Base-by-base conservation (phyloP, 2,888 invertebrate species). In the Calephelis perditalis region DNA sequence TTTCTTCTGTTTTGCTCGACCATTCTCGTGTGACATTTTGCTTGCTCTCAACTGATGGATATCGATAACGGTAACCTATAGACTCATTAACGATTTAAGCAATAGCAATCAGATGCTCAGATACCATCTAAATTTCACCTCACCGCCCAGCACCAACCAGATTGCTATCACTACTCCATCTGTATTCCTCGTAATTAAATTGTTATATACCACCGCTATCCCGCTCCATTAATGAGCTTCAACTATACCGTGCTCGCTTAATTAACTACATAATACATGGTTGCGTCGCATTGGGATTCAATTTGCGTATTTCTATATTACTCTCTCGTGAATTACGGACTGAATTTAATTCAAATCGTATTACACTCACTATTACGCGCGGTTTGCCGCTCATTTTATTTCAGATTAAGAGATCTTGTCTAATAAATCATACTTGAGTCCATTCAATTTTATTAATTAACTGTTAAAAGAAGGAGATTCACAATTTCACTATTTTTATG, bases 171-270 rank as follows among this genome's bases (percentile, higher is more conserved):
- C 45, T 44, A 59, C 56, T 36, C 40, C 36, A 45, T 45, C 54
- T 46, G 46, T 58, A 49, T 56, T 46, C 55, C 56, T 47, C 36
- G 65, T 69, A 73, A 76, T 71, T 75, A 58, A 60, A 64, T 64
- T 62, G 62, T 62, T 59, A 62, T 59, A 62, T 59, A 46, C 58
- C 52, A 52, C 54, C 60, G 37, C 45, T 40, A 56, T 15, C 57
- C 37, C 55, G 64, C 52, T 60, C 58, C 58, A 57, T 62, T 64
- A 64, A 64, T 62, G 62, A 64, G 62, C 62, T 60, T 56, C 57
- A 49, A 40, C 55, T 46, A 60, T 60, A 59, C 62, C 26, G 59
- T 59, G 57, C 52, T 62, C 62, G 64, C 60, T 62, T 64, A 62
- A 64, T 64, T 64, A 64, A 64, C 56, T 60, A 43, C 60, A 62